These are phyloP conservation scores for Phalacrocorax carbo DNA, from an alignment of 2,113 vertebrate genomes.

Conservation along the genomic window DNA sequence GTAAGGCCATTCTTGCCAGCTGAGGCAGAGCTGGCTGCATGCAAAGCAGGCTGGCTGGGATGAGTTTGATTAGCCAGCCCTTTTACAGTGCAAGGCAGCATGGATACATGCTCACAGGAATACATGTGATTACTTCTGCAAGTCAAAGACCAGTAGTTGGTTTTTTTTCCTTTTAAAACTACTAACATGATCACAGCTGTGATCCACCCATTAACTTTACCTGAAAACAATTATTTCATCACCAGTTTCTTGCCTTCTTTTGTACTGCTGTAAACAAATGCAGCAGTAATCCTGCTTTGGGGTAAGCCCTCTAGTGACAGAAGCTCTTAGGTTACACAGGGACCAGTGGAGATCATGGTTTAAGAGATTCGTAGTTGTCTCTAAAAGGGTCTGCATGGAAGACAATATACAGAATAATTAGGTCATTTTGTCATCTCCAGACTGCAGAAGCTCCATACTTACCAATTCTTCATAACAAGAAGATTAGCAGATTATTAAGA, in stretches of 20 bases:
- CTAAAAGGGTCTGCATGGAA: constrained; percentile 85
- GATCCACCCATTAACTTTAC: constrained; percentile 61
- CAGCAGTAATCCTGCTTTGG: constrained; percentile 94
- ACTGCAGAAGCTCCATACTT: neutral
- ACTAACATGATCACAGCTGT: neutral
- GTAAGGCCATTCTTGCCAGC: neutral
- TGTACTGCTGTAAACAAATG: constrained; percentile 95
- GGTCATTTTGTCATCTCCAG: neutral
- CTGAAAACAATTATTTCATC: constrained; percentile 96
- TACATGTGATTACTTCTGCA: neutral
- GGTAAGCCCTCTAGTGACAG: constrained; percentile 88
- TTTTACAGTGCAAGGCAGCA: neutral
- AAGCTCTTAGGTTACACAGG: constrained; percentile 88
- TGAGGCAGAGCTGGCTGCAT: neutral
- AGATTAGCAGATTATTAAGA: neutral
- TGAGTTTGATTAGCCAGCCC: neutral
- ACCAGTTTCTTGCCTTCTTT: constrained; percentile 83
- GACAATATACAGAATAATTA: neutral
- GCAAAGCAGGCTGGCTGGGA: neutral
- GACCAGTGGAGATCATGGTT: constrained; percentile 98
- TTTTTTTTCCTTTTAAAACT: neutral
- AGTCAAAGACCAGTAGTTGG: neutral
- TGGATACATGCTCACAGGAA: neutral
- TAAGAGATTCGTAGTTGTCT: constrained; percentile 92
- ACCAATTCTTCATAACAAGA: neutral